A percentile compares a stretch with the other conserved stretches of the same genome.
These are phyloP conservation scores for Gadus chalcogrammus DNA, from an alignment of 2,113 vertebrate species.

Conservation along the genomic window DNA sequence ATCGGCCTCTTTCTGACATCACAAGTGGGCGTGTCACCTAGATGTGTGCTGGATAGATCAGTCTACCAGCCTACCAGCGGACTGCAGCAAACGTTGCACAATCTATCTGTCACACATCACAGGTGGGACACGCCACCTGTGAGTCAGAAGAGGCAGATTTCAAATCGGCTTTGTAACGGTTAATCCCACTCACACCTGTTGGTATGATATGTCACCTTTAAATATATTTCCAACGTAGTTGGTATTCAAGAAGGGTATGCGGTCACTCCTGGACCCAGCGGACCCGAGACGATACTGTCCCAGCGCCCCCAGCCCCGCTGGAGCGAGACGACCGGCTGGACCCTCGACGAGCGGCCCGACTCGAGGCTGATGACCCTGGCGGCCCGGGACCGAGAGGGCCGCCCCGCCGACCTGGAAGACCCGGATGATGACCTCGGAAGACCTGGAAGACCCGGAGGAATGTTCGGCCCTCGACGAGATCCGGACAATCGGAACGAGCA, in stretches of 20 bases:
- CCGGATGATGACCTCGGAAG: background rate
- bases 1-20: too few species aligned
- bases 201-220: constrained; percentile 15
- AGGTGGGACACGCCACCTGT: too few species aligned
- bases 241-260: constrained; percentile 38
- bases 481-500: constrained; percentile 41
- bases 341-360: background rate
- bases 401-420: background rate
- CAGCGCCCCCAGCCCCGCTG: background rate
- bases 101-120: too few species aligned
- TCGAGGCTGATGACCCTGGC: constrained; percentile 4
- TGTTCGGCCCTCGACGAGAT: constrained; percentile 40
- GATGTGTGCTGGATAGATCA: too few species aligned
- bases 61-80: too few species aligned
- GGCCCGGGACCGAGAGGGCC: background rate
- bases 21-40: too few species aligned
- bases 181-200: too few species aligned
- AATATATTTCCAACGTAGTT: constrained; percentile 16
- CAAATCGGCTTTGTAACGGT: too few species aligned
- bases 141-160: too few species aligned
- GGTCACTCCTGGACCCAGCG: constrained; percentile 13
- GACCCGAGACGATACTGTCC: constrained; percentile 39
- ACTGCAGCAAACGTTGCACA: too few species aligned
- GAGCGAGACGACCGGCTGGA: constrained; percentile 15
- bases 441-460: constrained; percentile 3